A percentile compares a stretch with the other conserved stretches of the same genome.
These are phyloP conservation scores for Chloroclystis v-ata DNA, from an alignment of 2,888 invertebrate species.

Conservation along the genomic window DNA sequence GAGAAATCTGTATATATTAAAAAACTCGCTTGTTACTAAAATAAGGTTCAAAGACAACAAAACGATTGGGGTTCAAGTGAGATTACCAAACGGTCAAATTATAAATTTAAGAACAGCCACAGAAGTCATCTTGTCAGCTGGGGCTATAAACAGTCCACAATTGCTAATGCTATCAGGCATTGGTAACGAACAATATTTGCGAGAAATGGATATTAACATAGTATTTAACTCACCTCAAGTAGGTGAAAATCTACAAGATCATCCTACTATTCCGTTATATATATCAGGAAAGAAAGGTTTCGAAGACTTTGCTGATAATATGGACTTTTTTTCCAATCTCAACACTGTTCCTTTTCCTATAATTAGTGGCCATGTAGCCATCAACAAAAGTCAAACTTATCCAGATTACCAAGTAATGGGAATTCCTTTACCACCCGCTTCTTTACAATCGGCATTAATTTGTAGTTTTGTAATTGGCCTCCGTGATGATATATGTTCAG, in stretches of 20 bases:
- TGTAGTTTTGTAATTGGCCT: constrained; percentile 5
- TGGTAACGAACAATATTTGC: constrained; percentile 47
- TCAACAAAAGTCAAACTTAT: constrained; percentile 30
- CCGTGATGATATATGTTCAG: not conserved
- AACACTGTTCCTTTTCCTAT: not conserved
- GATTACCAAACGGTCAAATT: constrained; percentile 36
- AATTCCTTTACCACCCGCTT: constrained; percentile 7
- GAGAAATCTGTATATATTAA: constrained; percentile 42
- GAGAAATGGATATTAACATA: constrained; percentile 38
- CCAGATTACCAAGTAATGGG: constrained; percentile 38
- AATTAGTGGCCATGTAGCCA: not conserved
- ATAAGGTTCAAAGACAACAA: constrained; percentile 56
- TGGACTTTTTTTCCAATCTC: not conserved
- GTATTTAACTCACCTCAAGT: constrained; percentile 46
- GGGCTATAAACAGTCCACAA: constrained; percentile 54
- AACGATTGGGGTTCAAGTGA: constrained; percentile 49
- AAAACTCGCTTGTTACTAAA: constrained; percentile 56
- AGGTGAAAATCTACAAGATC: constrained; percentile 58
- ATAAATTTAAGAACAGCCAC: constrained; percentile 29
- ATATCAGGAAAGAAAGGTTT: constrained; percentile 6
- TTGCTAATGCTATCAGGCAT: constrained; percentile 60
- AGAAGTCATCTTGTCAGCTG: constrained; percentile 58
- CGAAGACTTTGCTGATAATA: not conserved
- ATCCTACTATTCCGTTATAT: constrained; percentile 25
- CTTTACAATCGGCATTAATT: constrained; percentile 6